Base-by-base conservation (phyloP, 2,888 invertebrate genomes). In the Agonopterix heracliana region DNA sequence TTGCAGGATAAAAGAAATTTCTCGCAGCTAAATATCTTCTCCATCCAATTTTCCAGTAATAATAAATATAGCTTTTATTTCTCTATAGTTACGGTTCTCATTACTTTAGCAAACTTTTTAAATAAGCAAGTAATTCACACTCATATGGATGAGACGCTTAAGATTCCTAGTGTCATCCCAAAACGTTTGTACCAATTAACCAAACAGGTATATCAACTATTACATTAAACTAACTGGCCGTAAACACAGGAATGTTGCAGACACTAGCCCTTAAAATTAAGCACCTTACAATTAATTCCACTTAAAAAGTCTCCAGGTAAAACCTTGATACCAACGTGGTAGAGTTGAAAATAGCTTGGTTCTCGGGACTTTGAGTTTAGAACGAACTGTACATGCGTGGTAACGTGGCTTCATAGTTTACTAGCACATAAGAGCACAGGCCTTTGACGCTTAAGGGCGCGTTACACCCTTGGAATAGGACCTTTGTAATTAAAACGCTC, bases 401-500 rank as follows among this genome's bases (percentile, higher is more conserved):
- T 60, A 60, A 65, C 69, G 64, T 66, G 54, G 71, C 64, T 34
- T 35, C 71, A 77, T 83, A 84, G 80, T 82, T 83, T 81, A 82
- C 79, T 74, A 74, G 78, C 76, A 68, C 72, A 70, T 77, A 70
- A 74, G 71, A 66, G 68, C 69, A 51, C 60, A 59, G 65, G 50
- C 59, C 64, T 63, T 50, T 61, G 69, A 53, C 74, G 71, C 76
- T 82, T 83, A 75, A 84, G 78, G 73, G 80, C 78, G 63, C 79
- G 78, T 84, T 79, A 76, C 74, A 81, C 82, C 83, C 83, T 78
- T 73, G 65, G 65, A 81, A 84, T 79, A 77, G 79, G 73, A 72
- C 70, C 72, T 74, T 71, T 67, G 80, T 86, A 86, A 86, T 88
- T 87, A 86, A 86, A 86, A 75, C 83, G 72, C 79, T 76, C 78